Evolutionary conservation across 2,113 vertebrate species (phyloP).

Genomic region (Hiodon tergisus): DNA sequence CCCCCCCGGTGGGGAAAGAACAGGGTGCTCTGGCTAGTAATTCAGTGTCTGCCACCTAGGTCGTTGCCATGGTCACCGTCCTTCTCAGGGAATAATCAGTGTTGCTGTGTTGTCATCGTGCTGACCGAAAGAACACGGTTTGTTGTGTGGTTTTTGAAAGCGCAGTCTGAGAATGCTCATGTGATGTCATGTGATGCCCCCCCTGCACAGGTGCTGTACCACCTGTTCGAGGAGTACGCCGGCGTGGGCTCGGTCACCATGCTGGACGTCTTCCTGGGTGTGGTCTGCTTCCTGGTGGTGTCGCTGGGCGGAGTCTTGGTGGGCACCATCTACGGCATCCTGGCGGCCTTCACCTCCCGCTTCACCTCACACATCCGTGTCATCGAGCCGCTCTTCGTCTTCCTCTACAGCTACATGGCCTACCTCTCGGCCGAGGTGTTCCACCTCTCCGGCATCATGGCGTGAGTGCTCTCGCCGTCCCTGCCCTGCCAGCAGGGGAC

Average conservation of each 20-base stretch:
- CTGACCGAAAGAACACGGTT: too few relatives aligned
- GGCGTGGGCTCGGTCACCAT: conserved; percentile 61
- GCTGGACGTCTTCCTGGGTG: conserved; percentile 74
- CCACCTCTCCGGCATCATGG: conserved; percentile 97
- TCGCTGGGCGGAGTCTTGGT: conserved; percentile 82
- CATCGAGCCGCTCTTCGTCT: conserved; percentile 97
- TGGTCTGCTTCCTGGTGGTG: conserved; percentile 91
- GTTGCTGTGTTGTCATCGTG: too few relatives aligned
- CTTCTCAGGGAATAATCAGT: too few relatives aligned
- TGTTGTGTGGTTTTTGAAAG: too few relatives aligned
- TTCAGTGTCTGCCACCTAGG: too few relatives aligned
- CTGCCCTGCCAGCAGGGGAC: background rate
- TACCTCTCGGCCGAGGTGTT: conserved; percentile 93
- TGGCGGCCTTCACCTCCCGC: conserved; percentile 90
- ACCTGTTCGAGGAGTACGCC: conserved; percentile 89
- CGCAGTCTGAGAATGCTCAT: too few relatives aligned
- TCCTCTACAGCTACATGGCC: conserved; percentile 98
- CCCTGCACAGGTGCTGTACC: conserved; percentile 80
- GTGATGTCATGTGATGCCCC: background rate
- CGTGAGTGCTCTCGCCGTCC: conserved; percentile 69
- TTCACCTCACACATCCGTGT: conserved; percentile 91
- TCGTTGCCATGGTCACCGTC: too few relatives aligned
- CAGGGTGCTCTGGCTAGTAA: too few relatives aligned
- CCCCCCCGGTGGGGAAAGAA: too few relatives aligned
- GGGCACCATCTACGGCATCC: conserved; percentile 83